phyloP scores from a whole-genome alignment of 2,113 vertebrate genomes.

The Prinia subflava region DNA sequence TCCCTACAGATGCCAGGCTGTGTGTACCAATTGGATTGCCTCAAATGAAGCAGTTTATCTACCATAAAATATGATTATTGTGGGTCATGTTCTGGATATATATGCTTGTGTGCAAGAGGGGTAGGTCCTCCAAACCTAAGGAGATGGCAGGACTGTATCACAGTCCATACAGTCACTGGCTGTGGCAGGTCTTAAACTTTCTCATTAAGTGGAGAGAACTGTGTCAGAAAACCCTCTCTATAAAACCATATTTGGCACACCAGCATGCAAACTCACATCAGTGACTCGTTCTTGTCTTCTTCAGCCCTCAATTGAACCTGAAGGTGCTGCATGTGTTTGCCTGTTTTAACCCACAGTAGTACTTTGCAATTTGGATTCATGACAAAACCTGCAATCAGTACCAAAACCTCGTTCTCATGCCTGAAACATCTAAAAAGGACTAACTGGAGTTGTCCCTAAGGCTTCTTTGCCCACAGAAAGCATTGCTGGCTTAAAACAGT shows the following conservation, averaged over 20 bases:
- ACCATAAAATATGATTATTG: not conserved
- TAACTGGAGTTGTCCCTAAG: not conserved
- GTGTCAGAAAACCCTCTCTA: not conserved
- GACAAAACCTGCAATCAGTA: not conserved
- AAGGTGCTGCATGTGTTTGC: not conserved
- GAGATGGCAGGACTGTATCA: not conserved
- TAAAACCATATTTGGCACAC: not conserved
- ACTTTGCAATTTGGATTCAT: not conserved
- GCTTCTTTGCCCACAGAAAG: not conserved
- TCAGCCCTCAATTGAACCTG: not conserved
- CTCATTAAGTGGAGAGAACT: not conserved
- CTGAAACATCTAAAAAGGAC: not conserved
- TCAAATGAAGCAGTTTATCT: not conserved
- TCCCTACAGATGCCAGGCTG: not conserved
- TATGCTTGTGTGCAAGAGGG: not conserved
- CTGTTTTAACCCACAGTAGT: not conserved
- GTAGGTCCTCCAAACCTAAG: not conserved
- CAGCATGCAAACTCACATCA: not conserved
- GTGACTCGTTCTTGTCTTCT: not conserved
- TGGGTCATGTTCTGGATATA: not conserved
- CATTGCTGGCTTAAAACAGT: not conserved
- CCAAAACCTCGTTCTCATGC: not conserved
- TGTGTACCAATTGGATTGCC: not conserved
- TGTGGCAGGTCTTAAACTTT: not conserved
- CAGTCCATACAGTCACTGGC: accelerated